Percentiles rank a stretch among this genome's conserved stretches.
Evolutionary conservation across 1,140 invertebrate species (phyloP).

Genomic region (Drosophila serrata): DNA sequence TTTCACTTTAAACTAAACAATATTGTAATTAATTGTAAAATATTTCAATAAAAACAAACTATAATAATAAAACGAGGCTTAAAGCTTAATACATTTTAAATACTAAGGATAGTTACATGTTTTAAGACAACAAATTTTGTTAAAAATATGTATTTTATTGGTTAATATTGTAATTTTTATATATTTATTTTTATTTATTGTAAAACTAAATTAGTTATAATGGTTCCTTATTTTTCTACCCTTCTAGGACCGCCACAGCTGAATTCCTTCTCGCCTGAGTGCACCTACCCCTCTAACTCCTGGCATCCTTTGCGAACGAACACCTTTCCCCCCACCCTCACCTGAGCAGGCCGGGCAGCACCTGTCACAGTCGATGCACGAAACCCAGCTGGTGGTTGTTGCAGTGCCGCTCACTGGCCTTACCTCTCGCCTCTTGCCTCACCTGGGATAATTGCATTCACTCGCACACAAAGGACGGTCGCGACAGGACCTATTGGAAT

Average conservation of each 20-base stretch:
- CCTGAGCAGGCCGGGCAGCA: not conserved
- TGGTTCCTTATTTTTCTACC: not conserved
- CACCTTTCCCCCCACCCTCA: not conserved
- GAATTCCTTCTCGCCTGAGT: slow-evolving; percentile 13
- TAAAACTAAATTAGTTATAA: not conserved
- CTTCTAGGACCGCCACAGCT: not conserved
- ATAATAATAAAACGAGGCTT: not conserved
- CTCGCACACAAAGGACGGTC: not conserved
- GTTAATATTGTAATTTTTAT: not conserved
- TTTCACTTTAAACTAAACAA: not conserved
- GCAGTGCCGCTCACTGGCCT: not conserved
- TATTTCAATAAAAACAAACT: not conserved
- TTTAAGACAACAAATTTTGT: not conserved
- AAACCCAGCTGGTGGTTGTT: slow-evolving; percentile 10
- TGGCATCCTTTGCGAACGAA: not conserved
- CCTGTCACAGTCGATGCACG: slow-evolving; percentile 13
- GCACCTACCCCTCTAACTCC: slow-evolving; percentile 6
- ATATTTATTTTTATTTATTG: not conserved
- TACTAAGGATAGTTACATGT: not conserved
- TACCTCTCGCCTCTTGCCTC: not conserved
- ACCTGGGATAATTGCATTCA: slow-evolving; percentile 2
- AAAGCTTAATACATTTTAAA: not conserved
- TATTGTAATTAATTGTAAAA: not conserved
- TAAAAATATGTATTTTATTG: not conserved
- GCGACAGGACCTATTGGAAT: not conserved